Percentiles rank a stretch among this genome's conserved stretches.
Conservation (phyloP, 2,113 vertebrate genomes). For the Progne subis region DNA sequence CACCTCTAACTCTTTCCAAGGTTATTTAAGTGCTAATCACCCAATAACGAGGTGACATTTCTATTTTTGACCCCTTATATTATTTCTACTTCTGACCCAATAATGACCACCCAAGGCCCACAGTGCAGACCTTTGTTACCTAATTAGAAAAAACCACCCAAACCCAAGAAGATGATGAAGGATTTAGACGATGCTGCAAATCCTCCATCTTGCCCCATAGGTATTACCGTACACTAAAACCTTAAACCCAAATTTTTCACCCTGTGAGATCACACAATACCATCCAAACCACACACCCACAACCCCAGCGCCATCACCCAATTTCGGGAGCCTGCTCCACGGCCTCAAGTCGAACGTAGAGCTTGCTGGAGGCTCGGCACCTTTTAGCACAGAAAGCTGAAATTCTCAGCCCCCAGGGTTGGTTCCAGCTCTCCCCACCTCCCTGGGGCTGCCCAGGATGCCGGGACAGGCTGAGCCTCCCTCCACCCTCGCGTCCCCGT, state of each 20-base stretch:
- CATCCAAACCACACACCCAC: not conserved
- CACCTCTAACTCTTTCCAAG: not conserved
- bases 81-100: not conserved
- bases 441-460: not conserved
- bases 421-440: not conserved
- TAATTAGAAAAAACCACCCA: not conserved
- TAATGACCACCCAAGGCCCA: not conserved
- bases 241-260: not conserved
- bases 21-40: not conserved
- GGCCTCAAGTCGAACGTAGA: not conserved
- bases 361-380: not conserved
- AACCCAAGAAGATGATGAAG: not conserved
- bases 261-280: not conserved
- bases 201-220: not conserved
- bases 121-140: not conserved
- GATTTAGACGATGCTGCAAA: not conserved
- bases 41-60: not conserved
- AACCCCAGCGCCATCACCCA: not conserved
- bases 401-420: not conserved
- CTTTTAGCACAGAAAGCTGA: not conserved
- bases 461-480: not conserved
- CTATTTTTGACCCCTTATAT: no score
- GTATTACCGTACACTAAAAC: not conserved
- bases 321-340: not conserved
- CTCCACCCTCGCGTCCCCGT: rapidly evolving